Evolutionary conservation across 2,888 invertebrate genomes (phyloP), one percentile per base, ranked within the genome.

Genomic region (Lottia gigantea): DNA sequence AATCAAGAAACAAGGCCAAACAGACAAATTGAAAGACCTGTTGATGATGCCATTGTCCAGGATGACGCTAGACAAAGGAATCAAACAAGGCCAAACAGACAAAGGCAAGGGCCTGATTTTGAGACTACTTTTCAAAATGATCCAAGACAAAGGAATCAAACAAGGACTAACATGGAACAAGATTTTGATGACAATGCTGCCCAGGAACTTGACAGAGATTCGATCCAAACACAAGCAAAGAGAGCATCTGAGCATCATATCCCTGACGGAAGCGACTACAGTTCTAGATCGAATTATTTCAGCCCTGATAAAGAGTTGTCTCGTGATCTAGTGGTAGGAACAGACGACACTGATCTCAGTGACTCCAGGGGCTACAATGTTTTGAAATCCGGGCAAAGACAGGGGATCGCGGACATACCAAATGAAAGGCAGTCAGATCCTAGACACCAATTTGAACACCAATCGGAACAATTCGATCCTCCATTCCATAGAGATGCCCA

Each of bases 231-330:
- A 40, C 40, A 40, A 40, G 6, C 40, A 40, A 40, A 8, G 40
- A 40, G 11, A 40, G 12, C 74, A 15, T 77, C 76, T 0, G 81
- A 78, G 8, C 81, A 83, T 68, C 82, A 82, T 62, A 76, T 81
- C 11, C 81, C 82, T 0, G 81, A 82, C 74, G 81, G 82, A 16
- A 82, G 79, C 12, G 81, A 80, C 31, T 80, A 80, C 69, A 80
- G 80, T 67, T 72, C 76, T 26, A 70, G 72, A 14, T 77, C 80
- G 1, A 78, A 79, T 62, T 75, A 76, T 46, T 74, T 78, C 40
- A 72, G 77, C 31, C 74, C 77, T 31, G 76, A 74, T 31, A 78
- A 76, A 45, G 68, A 76, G 71, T 71, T 76, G n/a, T 67, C 67
- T 4, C 64, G 82, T 19, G 80, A 80, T 61, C 76, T 79, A 68